These are phyloP conservation scores for Mohoua ochrocephala DNA, from an alignment of 2,113 vertebrate genomes.

Conservation along the genomic window DNA sequence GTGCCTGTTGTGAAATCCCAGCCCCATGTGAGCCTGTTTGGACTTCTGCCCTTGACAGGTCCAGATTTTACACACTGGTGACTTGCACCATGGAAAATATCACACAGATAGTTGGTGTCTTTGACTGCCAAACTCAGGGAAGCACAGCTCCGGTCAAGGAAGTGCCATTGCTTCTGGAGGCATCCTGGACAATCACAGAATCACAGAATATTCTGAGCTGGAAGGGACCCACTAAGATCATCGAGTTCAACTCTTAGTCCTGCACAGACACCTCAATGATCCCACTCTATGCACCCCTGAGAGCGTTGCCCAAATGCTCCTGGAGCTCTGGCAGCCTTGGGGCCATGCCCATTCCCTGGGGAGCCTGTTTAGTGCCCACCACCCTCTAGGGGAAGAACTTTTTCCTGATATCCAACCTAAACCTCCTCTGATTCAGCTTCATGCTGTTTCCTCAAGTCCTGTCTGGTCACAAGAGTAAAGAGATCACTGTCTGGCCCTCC, in stretches of 20 bases:
- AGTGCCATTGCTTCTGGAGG: background rate
- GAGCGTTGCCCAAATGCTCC: accelerated
- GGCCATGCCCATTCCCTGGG: background rate
- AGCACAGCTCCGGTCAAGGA: background rate
- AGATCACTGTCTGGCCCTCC: background rate
- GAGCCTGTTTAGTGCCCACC: accelerated
- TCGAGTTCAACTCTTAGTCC: accelerated
- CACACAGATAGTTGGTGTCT: background rate
- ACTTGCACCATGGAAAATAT: background rate
- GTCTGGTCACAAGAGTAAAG: background rate
- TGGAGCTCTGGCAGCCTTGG: background rate
- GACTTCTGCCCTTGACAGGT: background rate
- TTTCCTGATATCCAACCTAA: background rate
- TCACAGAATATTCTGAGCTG: background rate
- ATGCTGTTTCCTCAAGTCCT: background rate
- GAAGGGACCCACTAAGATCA: background rate
- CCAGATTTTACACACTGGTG: background rate
- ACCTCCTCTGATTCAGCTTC: background rate
- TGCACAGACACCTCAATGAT: background rate
- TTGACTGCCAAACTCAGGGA: background rate
- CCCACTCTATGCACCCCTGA: no score
- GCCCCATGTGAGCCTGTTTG: background rate
- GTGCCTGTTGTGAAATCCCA: background rate
- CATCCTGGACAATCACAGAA: background rate
- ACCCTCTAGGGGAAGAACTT: background rate